Base-by-base conservation (phyloP, 2,113 vertebrate species). In the Trogon surrucura region DNA sequence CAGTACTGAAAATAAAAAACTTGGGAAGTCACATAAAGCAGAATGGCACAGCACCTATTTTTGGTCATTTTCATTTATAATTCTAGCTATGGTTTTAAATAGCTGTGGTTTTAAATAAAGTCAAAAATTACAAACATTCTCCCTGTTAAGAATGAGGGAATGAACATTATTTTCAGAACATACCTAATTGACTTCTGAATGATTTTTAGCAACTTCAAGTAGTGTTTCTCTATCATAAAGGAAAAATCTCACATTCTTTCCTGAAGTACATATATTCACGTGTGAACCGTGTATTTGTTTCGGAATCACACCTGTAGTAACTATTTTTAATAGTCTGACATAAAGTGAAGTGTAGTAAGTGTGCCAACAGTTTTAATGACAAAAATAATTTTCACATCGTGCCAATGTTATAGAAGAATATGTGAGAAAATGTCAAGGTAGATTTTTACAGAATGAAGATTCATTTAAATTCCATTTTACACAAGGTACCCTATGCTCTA, bases 301-400 rank as follows among this genome's bases (percentile, higher is more conserved):
- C 51, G 84, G 38, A 73, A 66, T 80, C 48, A 56, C 29, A 70
- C 20, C 13, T 86, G 44, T 64, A 51, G 51, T 32, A 54, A 47
- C 83, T 80, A 44, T 84, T 86, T 62, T 74, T 64, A 86, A 50
- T 91, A 65, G 71, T 81, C 71, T 82, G 81, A 88, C 91, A 38
- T 53, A 65, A 21, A 69, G 25, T 18, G 41, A 38, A 36, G 27
- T 51, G 13, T 58, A 32, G 7, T 96, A 91, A 66, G 30, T 81
- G 86, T 72, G 60, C 72, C 64, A 89, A 16, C 19, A 60, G 79
- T 17, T 45, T 47, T 67, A 81, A 50, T 57, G 34, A 38, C 30
- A 69, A 4, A 81, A 78, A 51, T 69, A 45, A 27, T 92, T 72
- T 85, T 65, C 21, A 30, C 11, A n/a, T 72, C 16, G 22, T 71